phyloP scores from a whole-genome alignment of 2,797 vertebrate species.

The Sebastes nivosus region DNA sequence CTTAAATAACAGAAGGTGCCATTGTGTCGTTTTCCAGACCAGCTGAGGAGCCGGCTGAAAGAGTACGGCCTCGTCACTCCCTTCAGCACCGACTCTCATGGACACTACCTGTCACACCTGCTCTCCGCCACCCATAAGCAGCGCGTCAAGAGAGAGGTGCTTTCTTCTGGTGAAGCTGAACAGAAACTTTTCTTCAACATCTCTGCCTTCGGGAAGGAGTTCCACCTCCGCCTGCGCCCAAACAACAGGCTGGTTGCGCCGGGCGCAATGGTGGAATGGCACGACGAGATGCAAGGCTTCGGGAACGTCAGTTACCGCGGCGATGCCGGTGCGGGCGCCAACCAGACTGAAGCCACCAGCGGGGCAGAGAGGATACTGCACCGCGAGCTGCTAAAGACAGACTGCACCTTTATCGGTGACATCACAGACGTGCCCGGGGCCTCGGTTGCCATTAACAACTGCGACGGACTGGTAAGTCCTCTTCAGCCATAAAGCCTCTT shows the following conservation, averaged over 20 bases:
- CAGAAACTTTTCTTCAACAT: slow-evolving; percentile 91
- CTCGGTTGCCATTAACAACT: slow-evolving; percentile 97
- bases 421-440: slow-evolving; percentile 91
- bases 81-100: slow-evolving; percentile 89
- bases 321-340: slow-evolving; percentile 36
- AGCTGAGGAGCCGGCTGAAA: slow-evolving; percentile 77
- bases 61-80: slow-evolving; percentile 93
- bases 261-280: slow-evolving; percentile 92
- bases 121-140: slow-evolving; percentile 90
- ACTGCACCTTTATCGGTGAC: slow-evolving; percentile 95
- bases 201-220: slow-evolving; percentile 92
- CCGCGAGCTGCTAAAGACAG: slow-evolving; percentile 89
- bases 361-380: slow-evolving; percentile 79
- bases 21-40: slow-evolving; percentile 70
- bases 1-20: not conserved
- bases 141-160: slow-evolving; percentile 84
- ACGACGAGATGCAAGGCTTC: slow-evolving; percentile 73
- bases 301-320: slow-evolving; percentile 55
- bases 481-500: slow-evolving; percentile 17
- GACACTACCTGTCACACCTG: slow-evolving; percentile 90
- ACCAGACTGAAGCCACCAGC: slow-evolving; percentile 29
- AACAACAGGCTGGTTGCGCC: slow-evolving; percentile 89
- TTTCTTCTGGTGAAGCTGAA: slow-evolving; percentile 44
- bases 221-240: slow-evolving; percentile 91
- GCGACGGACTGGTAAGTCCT: slow-evolving; percentile 95